Conservation (phyloP, 2,797 vertebrate genomes). For the Vespertilio murinus region DNA sequence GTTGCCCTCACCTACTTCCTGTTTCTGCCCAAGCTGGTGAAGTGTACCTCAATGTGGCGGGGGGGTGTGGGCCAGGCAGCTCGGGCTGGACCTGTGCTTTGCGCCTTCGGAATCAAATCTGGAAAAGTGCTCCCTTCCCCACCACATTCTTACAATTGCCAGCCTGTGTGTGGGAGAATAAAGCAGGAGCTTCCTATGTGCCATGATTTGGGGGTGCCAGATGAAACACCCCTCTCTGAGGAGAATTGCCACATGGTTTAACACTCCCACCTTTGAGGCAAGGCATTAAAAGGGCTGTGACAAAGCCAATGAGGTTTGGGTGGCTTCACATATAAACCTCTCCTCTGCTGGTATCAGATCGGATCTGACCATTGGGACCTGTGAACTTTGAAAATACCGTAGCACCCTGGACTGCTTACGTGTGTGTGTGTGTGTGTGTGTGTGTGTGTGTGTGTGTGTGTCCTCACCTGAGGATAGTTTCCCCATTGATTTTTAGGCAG, state of each 20-base stretch:
- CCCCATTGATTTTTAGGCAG: background rate
- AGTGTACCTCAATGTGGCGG: background rate
- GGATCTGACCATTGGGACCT: background rate
- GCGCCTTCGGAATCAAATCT: constrained; percentile 4
- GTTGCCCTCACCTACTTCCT: background rate
- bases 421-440: background rate
- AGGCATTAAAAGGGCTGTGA: background rate
- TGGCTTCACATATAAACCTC: background rate
- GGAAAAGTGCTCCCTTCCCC: background rate
- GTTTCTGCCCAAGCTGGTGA: background rate
- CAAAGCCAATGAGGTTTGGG: background rate
- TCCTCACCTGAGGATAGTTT: background rate
- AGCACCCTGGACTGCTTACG: background rate
- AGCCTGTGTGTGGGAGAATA: background rate
- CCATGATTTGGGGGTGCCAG: background rate
- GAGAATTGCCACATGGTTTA: background rate
- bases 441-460: too few relatives aligned
- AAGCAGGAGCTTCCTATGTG: background rate
- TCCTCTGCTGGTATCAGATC: background rate
- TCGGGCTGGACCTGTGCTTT: background rate
- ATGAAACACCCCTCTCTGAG: background rate
- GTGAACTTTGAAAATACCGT: background rate
- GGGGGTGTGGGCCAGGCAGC: too few relatives aligned
- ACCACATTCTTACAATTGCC: background rate
- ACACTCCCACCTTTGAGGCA: background rate